Evolutionary conservation across 2,888 invertebrate genomes (phyloP), one percentile per base, ranked within the genome.

Genomic region (Drosophila parthenogenetica): DNA sequence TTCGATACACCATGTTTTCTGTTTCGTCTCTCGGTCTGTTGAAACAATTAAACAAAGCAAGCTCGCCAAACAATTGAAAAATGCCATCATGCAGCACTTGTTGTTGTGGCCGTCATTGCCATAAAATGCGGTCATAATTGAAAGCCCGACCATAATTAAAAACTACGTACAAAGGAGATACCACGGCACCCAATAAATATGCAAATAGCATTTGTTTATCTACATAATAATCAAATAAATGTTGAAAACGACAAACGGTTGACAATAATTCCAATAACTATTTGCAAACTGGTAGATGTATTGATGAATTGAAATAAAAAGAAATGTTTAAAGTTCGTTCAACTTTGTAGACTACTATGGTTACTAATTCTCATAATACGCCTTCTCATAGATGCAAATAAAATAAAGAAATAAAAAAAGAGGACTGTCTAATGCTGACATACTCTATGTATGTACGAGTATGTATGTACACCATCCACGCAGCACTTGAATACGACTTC

Each of bases 321-420:
- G 37, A 64, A 63, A 68, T 75, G 57, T 53, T 60, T 63, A 51
- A 69, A 72, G 85, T 88, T 85, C 85, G 88, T 86, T 86, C 83
- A 85, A 86, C 85, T 60, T 60, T 57, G 59, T 59, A 35, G 51
- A 40, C 55, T 25, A 50, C 51, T 55, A 49, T 46, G 54, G 63
- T 51, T 53, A 46, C 69, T 65, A 69, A 62, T 35, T 32, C 32
- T 17, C 17, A n/a, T 69, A 58, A 71, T 62, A 73, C 70, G 73
- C 84, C 87, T 55, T 80, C 81, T 69, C 72, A 77, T 3, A 35
- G 35, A n/a, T 19, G 50, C 5, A 62, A 22, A 46, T 32, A 53
- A 32, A 53, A 22, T 48, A 19, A 32, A 37, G 14, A 40, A 35
- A 35, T 35, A 35, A 49, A 16, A 37, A 39, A 25, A 32, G 16